Conservation (phyloP, 2,888 invertebrate species). For the Callosobruchus maculatus region DNA sequence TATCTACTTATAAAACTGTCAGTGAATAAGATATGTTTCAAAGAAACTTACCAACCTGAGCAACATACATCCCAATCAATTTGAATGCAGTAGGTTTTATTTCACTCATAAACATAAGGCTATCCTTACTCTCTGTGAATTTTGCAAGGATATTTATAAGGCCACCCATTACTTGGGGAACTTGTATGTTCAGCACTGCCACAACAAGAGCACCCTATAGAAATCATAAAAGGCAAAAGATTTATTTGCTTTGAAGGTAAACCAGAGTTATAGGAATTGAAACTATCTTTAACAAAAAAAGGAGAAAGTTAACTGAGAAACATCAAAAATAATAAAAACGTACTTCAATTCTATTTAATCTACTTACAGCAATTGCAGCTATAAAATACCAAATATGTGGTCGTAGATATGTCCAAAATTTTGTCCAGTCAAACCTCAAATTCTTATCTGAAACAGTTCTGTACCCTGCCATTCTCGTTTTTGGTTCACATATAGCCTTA, state of each 20-base stretch:
- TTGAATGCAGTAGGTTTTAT: slow-evolving; percentile 65
- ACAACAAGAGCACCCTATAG: slow-evolving; percentile 82
- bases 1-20: neutral
- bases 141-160: slow-evolving; percentile 75
- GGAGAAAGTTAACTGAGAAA: too few relatives aligned
- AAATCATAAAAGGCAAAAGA: too few relatives aligned
- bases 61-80: slow-evolving; percentile 65
- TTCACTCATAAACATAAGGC: slow-evolving; percentile 56
- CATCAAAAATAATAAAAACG: too few relatives aligned
- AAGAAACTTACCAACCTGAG: slow-evolving; percentile 58
- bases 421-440: slow-evolving; percentile 73
- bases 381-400: slow-evolving; percentile 75
- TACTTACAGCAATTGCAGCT: slow-evolving; percentile 73
- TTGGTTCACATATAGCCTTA: slow-evolving; percentile 35
- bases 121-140: slow-evolving; percentile 52
- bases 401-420: slow-evolving; percentile 67
- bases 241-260: too few relatives aligned
- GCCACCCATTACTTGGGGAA: slow-evolving; percentile 79
- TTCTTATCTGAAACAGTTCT: slow-evolving; percentile 48
- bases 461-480: slow-evolving; percentile 42
- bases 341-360: too few relatives aligned
- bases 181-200: slow-evolving; percentile 84
- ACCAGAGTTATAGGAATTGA: too few relatives aligned
- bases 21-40: neutral
- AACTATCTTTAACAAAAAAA: too few relatives aligned